Base-by-base conservation (phyloP, 2,797 vertebrate species). In the Gymnothorax reevesii region DNA sequence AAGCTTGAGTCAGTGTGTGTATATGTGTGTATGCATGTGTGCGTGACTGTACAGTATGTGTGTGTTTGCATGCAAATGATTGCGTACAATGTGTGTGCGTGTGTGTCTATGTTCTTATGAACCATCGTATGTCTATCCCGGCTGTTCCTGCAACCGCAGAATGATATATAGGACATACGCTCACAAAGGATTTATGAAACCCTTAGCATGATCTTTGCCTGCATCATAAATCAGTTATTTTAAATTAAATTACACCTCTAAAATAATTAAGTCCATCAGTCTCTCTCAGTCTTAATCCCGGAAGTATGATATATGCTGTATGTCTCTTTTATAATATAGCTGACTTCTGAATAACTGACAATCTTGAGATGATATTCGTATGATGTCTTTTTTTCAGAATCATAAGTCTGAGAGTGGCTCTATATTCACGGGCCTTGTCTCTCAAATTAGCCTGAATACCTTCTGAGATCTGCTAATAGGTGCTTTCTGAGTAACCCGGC, bases 161-260 rank as follows among this genome's bases (percentile, higher is more conserved):
- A 75, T 42, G 27, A 33, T 42, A 33, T 15, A 42, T 75, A 15
- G 17, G 25, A 42, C 71, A 42, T 10, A 33, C 42, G 7, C 7
- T 42, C 17, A 7, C 75, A 79, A 12, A 7, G 42, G 49, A 79
- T 79, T 79, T 2, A 79, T n/a, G 49, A n/a, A 54, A 17, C 17
- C 49, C 75, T 7, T 79, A 79, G 22, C 75, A 54, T 79, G 75
- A 79, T 52, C 75, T 75, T 42, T 75, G 71, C 33, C 27, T 75
- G 12, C 71, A 22, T 79, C 75, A 79, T 79, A 54, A 52, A 79
- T 79, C 75, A 79, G 12, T 1, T 1, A 7, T 54, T 79, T 54
- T 0, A 42, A 75, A 79, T 54, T 54, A 5, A 79, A 79, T 79
- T 52, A 54, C 42, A 54, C 22, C 42, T 79, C 42, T 7, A 7